phyloP scores from a whole-genome alignment of 2,797 vertebrate species.

The Oreonectes daqikongensis region DNA sequence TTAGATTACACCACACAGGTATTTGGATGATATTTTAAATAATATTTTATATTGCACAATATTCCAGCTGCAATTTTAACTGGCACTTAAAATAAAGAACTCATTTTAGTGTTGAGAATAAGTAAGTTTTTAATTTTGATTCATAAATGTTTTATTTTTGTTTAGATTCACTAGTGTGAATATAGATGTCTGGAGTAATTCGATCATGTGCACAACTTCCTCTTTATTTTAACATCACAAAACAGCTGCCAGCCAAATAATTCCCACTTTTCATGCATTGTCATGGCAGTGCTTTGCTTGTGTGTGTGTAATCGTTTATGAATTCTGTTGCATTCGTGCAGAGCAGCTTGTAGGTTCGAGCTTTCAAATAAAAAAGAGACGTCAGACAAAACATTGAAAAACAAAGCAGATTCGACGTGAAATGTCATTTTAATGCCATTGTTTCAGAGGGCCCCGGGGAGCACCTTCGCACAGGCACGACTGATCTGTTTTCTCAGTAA shows the following conservation, averaged over 20 bases:
- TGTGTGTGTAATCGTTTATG: conserved; percentile 24
- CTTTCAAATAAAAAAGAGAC: conserved; percentile 15
- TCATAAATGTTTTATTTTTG: background rate
- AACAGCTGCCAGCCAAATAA: conserved; percentile 7
- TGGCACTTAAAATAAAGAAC: background rate
- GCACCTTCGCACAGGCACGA: background rate
- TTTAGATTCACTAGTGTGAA: background rate
- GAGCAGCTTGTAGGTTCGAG: conserved; percentile 8
- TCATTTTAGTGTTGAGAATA: background rate
- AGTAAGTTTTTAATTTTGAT: background rate
- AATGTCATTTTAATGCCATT: conserved; percentile 39
- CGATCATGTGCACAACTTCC: background rate
- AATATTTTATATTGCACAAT: no score
- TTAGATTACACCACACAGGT: no score
- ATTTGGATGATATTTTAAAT: no score
- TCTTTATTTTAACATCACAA: conserved; percentile 6
- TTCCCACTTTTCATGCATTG: conserved; percentile 14
- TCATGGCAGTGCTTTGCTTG: background rate
- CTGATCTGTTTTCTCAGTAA: conserved; percentile 7
- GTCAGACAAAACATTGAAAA: background rate
- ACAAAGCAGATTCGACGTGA: background rate
- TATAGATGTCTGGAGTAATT: background rate
- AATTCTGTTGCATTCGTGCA: background rate
- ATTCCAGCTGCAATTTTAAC: background rate
- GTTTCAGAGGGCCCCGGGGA: conserved; percentile 4